Evolutionary conservation across 2,113 vertebrate species (phyloP).

Genomic region (Cariama cristata): DNA sequence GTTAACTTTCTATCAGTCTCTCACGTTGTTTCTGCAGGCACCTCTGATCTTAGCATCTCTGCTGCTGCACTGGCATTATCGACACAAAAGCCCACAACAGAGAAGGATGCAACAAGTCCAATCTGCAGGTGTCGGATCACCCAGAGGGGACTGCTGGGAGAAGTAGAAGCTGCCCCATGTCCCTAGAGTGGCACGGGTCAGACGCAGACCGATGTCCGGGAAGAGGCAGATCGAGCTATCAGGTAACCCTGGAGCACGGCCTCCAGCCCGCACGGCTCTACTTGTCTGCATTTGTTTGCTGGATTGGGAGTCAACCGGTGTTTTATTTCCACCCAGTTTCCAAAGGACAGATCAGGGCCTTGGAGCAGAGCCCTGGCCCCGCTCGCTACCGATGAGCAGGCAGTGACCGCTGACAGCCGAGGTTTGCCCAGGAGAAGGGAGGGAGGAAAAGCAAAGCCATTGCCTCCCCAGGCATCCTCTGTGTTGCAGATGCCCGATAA

Average conservation of each 20-base stretch:
- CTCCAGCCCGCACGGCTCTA: not conserved
- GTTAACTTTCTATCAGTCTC: too few species aligned
- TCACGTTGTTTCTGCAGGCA: not conserved
- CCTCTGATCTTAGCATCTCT: not conserved
- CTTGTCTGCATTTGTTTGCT: not conserved
- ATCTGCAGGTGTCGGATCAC: not conserved
- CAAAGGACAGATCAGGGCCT: not conserved
- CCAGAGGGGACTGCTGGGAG: not conserved
- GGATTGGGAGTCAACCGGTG: not conserved
- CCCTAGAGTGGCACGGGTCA: not conserved
- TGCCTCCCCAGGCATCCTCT: not conserved
- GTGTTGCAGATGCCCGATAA: not conserved
- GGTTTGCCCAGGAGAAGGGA: not conserved
- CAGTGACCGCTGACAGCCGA: not conserved
- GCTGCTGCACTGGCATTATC: not conserved
- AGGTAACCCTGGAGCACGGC: accelerated
- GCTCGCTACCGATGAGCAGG: accelerated
- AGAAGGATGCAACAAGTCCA: not conserved
- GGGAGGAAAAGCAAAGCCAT: not conserved
- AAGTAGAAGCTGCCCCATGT: not conserved
- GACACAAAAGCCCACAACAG: accelerated
- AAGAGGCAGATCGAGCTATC: not conserved
- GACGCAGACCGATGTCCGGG: accelerated
- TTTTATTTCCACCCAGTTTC: not conserved
- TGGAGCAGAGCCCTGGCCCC: not conserved